phyloP scores from a whole-genome alignment of 2,113 vertebrate species.

The Chaetops frenatus region DNA sequence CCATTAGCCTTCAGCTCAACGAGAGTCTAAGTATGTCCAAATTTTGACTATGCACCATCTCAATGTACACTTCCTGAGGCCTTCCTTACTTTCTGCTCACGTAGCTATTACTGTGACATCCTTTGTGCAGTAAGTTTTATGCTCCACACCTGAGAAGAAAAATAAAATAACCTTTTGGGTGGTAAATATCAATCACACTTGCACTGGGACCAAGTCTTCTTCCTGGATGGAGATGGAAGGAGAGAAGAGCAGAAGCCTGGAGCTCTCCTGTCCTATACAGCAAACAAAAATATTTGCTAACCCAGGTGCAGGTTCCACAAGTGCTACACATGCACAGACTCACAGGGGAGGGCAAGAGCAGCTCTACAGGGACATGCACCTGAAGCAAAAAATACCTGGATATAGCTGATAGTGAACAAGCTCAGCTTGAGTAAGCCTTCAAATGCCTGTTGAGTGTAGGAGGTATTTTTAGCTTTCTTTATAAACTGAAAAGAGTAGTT shows the following conservation, averaged over 20 bases:
- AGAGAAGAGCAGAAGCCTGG: neutral
- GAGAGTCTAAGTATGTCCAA: neutral
- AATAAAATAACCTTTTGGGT: neutral
- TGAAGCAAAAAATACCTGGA: neutral
- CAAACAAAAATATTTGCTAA: neutral
- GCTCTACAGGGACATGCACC: neutral
- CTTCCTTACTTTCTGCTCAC: neutral
- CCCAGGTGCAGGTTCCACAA: neutral
- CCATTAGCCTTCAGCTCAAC: neutral
- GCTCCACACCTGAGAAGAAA: neutral
- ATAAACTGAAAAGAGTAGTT: conserved; percentile 2
- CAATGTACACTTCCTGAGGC: neutral
- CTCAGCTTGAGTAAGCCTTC: neutral
- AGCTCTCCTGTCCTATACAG: neutral
- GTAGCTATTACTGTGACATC: neutral
- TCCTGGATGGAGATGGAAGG: neutral
- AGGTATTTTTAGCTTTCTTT: conserved; percentile 29
- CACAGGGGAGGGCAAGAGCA: neutral
- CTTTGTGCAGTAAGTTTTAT: neutral
- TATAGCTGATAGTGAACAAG: neutral
- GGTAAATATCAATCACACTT: neutral
- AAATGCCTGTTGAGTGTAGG: neutral
- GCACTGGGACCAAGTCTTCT: neutral
- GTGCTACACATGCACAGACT: neutral
- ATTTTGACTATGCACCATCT: neutral